A percentile compares a stretch with the other conserved stretches of the same genome.
Evolutionary conservation across 2,888 invertebrate species (phyloP).

Genomic region (Limenitis camilla): DNA sequence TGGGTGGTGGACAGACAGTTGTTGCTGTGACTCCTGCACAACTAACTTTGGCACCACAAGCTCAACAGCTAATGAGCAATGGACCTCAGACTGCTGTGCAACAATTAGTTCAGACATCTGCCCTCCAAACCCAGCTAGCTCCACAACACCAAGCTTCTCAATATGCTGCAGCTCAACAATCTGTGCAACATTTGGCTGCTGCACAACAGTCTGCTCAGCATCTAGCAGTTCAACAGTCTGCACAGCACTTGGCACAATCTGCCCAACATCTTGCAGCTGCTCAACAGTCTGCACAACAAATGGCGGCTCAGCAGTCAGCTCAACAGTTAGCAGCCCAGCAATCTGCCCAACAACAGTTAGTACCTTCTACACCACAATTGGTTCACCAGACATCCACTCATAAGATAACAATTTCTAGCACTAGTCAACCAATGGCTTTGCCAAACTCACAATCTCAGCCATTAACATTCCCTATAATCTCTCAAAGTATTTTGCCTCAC

Average conservation of each 20-base stretch:
- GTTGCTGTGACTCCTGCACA: slow-evolving; percentile 67
- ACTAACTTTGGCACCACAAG: slow-evolving; percentile 54
- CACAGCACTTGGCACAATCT: slow-evolving; percentile 47
- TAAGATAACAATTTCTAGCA: slow-evolving; percentile 65
- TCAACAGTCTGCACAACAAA: slow-evolving; percentile 50
- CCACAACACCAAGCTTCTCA: slow-evolving; percentile 58
- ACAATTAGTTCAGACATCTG: slow-evolving; percentile 61
- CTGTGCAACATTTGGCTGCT: slow-evolving; percentile 52
- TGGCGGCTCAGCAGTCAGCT: slow-evolving; percentile 51
- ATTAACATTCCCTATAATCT: slow-evolving; percentile 66
- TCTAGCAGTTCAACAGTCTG: slow-evolving; percentile 47
- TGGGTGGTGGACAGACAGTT: slow-evolving; percentile 67
- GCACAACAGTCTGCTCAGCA: slow-evolving; percentile 48
- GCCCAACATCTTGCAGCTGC: slow-evolving; percentile 46
- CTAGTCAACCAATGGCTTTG: slow-evolving; percentile 66
- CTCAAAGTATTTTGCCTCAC: slow-evolving; percentile 67
- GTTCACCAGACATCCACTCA: slow-evolving; percentile 67
- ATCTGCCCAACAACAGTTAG: slow-evolving; percentile 60
- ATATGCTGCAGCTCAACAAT: slow-evolving; percentile 54
- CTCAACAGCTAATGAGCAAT: slow-evolving; percentile 60
- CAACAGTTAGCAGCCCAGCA: slow-evolving; percentile 60
- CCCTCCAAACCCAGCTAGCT: slow-evolving; percentile 53
- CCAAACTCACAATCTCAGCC: slow-evolving; percentile 64
- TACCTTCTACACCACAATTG: slow-evolving; percentile 55
- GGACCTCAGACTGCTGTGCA: slow-evolving; percentile 60